Conservation (phyloP, 2,888 invertebrate species). For the Lycia hirtaria region DNA sequence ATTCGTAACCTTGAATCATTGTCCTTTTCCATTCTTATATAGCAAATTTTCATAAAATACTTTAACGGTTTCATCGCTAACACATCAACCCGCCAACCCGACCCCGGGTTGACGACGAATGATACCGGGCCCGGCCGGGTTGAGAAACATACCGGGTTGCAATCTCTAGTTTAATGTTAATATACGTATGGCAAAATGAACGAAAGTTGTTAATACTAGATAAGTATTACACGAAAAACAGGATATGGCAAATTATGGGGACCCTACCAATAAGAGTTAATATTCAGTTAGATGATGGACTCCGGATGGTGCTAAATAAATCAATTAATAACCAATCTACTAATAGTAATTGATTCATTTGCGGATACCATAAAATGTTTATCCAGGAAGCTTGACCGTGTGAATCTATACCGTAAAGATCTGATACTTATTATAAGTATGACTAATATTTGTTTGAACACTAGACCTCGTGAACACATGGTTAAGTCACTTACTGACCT, state of each 20-base stretch:
- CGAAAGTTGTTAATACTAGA: background rate
- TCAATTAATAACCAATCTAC: constrained; percentile 14
- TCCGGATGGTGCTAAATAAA: constrained; percentile 11
- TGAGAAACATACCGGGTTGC: too few species aligned
- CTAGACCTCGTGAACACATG: too few species aligned
- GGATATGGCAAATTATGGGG: background rate
- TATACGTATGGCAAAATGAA: too few species aligned
- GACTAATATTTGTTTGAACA: background rate
- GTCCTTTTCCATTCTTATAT: too few species aligned
- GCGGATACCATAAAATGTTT: constrained; percentile 15
- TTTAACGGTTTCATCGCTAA: too few species aligned
- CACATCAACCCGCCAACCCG: too few species aligned
- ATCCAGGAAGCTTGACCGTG: constrained; percentile 30
- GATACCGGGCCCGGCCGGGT: too few species aligned
- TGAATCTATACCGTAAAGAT: constrained; percentile 4
- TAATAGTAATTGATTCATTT: constrained; percentile 8
- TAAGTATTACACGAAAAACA: background rate
- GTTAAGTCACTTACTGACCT: too few species aligned
- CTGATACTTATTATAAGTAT: background rate
- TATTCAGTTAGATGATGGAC: background rate
- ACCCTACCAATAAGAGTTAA: background rate
- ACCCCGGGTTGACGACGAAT: too few species aligned
- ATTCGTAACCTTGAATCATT: too few species aligned
- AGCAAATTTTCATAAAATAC: too few species aligned
- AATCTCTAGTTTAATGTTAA: too few species aligned